Conservation (phyloP, 2,888 invertebrate genomes). For the Coleophora flavipennella region DNA sequence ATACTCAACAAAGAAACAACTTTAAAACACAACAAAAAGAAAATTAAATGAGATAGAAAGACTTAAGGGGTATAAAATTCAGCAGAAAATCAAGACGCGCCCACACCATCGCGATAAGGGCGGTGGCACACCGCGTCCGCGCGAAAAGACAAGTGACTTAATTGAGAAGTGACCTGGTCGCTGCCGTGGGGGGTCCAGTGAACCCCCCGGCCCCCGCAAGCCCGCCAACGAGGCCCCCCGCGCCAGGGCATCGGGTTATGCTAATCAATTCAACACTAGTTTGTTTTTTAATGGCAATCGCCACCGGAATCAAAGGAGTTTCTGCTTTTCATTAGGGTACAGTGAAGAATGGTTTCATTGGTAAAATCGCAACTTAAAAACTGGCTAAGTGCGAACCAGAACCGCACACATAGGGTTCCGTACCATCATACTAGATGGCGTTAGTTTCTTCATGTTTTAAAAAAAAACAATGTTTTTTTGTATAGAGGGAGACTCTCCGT, state of each 20-base stretch:
- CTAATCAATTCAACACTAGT: conserved; percentile 65
- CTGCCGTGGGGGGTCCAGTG: conserved; percentile 48
- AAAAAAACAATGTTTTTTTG: too few species aligned
- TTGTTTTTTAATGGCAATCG: conserved; percentile 61
- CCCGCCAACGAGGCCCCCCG: conserved; percentile 2
- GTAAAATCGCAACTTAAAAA: too few species aligned
- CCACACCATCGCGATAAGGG: conserved; percentile 51
- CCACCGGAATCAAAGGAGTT: conserved; percentile 39
- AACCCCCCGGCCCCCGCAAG: neutral
- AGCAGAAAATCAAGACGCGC: conserved; percentile 52
- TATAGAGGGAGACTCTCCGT: too few species aligned
- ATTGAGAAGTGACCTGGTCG: conserved; percentile 48
- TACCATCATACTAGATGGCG: too few species aligned
- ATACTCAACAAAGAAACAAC: neutral
- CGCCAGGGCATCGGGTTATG: conserved; percentile 55
- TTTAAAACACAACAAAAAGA: conserved; percentile 1
- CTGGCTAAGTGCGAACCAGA: too few species aligned
- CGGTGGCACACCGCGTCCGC: conserved; percentile 49
- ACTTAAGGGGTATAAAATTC: conserved; percentile 21
- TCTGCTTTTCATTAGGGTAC: conserved; percentile 40
- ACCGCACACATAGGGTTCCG: too few species aligned
- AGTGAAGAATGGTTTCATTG: conserved; percentile 9
- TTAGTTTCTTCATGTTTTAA: too few species aligned
- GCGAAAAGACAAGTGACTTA: conserved; percentile 69
- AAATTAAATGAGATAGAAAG: neutral